Evolutionary conservation across 2,888 invertebrate species (phyloP), one percentile per base, ranked within the genome.

Genomic region (Choristoneura rosaceana): DNA sequence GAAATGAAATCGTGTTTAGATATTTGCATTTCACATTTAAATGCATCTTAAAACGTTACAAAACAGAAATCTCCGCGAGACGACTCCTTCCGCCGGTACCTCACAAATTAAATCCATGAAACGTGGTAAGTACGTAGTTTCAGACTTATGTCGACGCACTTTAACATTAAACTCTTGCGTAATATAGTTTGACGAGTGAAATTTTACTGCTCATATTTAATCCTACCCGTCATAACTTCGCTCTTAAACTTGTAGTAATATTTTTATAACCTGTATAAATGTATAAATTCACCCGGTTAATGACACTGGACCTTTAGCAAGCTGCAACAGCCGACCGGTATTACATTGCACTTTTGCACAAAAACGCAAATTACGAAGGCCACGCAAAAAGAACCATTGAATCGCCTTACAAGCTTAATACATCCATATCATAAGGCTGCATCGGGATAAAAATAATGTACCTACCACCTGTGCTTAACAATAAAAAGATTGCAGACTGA

Each of bases 291-390:
- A 60, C 52, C 55, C 63, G 25, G 33, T 65, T 60, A 63, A 63
- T 63, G 63, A 63, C 62, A 43, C 67, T 63, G 61, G 43, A 43
- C 15, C 47, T 45, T 45, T 55, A 25, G 68, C 61, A 65, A 71
- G 74, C 66, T 75, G 75, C 71, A 52, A 52, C 52, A 52, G 14
- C 50, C 25, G 55, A 69, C 68, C 69, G 64, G 73, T 65, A 59
- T 70, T 67, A 63, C 68, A 65, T 15, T 66, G 68, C 70, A 74
- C 52, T 75, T 73, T 75, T 74, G 66, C 71, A 74, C 60, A 75
- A 75, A 75, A 75, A 74, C 74, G 52, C 71, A 74, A 74, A 75
- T 75, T 69, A 61, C 61, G 4, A 17, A 34, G 58, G 15, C 45
- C 47, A 25, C 45, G 50, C 55, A 66, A 69, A 69, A 70, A 73